These are phyloP conservation scores for Capreolus pygargus DNA, from an alignment of 2,113 vertebrate species.

Conservation along the genomic window DNA sequence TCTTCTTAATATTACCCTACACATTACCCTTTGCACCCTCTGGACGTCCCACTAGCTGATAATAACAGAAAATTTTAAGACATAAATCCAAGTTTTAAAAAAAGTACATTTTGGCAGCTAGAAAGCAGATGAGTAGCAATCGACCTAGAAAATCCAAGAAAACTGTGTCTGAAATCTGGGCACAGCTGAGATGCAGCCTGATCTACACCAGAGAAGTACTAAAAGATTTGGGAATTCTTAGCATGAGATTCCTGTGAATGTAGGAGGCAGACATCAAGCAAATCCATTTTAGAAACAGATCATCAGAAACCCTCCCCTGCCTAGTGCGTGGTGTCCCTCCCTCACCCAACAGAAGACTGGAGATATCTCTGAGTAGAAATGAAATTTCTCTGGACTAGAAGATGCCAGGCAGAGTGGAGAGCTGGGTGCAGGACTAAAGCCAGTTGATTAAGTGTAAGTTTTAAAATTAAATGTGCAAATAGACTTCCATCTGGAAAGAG, in stretches of 20 bases:
- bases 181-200: not conserved
- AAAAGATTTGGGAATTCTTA: not conserved
- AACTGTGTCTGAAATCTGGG: not conserved
- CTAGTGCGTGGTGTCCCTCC: not conserved
- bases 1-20: not conserved
- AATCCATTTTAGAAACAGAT: not conserved
- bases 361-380: not conserved
- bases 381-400: not conserved
- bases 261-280: not conserved
- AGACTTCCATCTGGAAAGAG: not conserved
- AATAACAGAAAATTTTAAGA: not conserved
- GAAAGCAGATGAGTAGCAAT: not conserved
- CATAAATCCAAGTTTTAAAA: constrained; percentile 2
- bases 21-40: not conserved
- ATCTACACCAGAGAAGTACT: not conserved
- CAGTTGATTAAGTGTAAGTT: not conserved
- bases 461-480: not conserved
- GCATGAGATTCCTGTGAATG: not conserved
- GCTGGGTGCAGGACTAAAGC: not conserved
- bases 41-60: not conserved
- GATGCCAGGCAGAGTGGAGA: not conserved
- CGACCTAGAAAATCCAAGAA: not conserved
- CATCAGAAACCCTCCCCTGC: not conserved
- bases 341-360: not conserved
- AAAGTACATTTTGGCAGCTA: not conserved